Percentiles rank a stretch among this genome's conserved stretches.
These are phyloP conservation scores for Plebejus argus DNA, from an alignment of 2,888 invertebrate genomes.

Conservation along the genomic window DNA sequence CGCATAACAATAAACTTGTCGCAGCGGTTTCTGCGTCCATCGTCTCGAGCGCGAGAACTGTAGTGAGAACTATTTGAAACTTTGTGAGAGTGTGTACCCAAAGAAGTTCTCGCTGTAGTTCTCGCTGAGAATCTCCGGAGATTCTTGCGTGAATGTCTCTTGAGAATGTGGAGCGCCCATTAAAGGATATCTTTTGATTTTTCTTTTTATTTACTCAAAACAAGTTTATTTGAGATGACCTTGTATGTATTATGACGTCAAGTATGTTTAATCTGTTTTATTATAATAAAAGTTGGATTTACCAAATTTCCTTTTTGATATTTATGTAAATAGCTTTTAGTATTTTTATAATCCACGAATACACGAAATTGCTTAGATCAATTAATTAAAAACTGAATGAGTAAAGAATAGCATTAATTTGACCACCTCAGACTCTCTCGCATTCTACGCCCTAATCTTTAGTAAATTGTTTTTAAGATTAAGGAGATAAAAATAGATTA, in stretches of 20 bases:
- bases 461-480: background rate
- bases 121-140: too few species aligned
- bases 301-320: background rate
- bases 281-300: slow-evolving; percentile 8
- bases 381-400: background rate
- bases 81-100: too few species aligned
- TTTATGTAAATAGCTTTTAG: background rate
- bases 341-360: background rate
- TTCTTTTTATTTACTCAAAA: slow-evolving; percentile 16
- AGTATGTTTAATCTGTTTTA: slow-evolving; percentile 1
- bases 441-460: background rate
- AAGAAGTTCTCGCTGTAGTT: too few species aligned
- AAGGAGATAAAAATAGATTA: background rate
- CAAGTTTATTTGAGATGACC: slow-evolving; percentile 19
- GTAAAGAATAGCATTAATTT: background rate
- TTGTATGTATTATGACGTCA: slow-evolving; percentile 24
- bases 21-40: too few species aligned
- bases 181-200: slow-evolving; percentile 29
- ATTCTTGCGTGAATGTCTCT: too few species aligned
- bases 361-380: background rate
- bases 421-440: background rate
- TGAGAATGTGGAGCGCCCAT: too few species aligned
- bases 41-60: too few species aligned
- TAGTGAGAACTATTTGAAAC: too few species aligned
- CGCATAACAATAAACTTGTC: too few species aligned